These are phyloP conservation scores for Salarias fasciatus DNA, from an alignment of 2,797 vertebrate genomes.

Conservation along the genomic window DNA sequence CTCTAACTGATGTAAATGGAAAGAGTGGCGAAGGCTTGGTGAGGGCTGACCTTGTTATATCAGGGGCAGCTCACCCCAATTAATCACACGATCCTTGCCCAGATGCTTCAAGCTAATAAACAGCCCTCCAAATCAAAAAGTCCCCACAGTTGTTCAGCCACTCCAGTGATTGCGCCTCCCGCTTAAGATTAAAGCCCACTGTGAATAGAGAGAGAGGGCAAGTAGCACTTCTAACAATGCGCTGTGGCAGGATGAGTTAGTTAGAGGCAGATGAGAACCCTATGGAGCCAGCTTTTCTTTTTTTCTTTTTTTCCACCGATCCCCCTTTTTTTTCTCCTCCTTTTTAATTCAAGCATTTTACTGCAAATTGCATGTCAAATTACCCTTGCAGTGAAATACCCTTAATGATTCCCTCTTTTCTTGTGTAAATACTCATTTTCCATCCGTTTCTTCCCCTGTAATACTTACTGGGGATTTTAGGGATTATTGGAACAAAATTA, in stretches of 20 bases:
- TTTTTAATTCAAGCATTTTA: conserved; percentile 69
- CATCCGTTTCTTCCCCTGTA: conserved; percentile 62
- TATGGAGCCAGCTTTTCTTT: conserved; percentile 12
- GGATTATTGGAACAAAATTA: conserved; percentile 76
- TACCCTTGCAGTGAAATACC: conserved; percentile 72
- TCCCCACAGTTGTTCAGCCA: conserved; percentile 72
- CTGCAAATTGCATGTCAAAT: conserved; percentile 79
- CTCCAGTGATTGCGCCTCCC: conserved; percentile 70
- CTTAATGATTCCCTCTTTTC: conserved; percentile 73
- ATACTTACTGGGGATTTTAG: conserved; percentile 73
- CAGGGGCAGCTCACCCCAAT: conserved; percentile 90
- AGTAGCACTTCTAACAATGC: conserved; percentile 64
- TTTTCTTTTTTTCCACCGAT: background rate
- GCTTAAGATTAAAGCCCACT: conserved; percentile 74
- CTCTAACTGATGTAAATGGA: conserved; percentile 95
- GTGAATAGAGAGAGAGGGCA: conserved; percentile 51
- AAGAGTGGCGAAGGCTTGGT: conserved; percentile 77
- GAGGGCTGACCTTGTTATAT: conserved; percentile 91
- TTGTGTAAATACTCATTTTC: conserved; percentile 76
- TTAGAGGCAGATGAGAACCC: conserved; percentile 61
- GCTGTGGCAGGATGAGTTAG: conserved; percentile 55
- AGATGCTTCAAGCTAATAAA: conserved; percentile 92
- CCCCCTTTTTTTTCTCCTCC: conserved; percentile 22
- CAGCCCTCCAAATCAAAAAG: conserved; percentile 78
- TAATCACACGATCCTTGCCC: conserved; percentile 90